Evolutionary conservation across 2,888 invertebrate genomes (phyloP), one percentile per base, ranked within the genome.

Genomic region (Drosophila pegasa): DNA sequence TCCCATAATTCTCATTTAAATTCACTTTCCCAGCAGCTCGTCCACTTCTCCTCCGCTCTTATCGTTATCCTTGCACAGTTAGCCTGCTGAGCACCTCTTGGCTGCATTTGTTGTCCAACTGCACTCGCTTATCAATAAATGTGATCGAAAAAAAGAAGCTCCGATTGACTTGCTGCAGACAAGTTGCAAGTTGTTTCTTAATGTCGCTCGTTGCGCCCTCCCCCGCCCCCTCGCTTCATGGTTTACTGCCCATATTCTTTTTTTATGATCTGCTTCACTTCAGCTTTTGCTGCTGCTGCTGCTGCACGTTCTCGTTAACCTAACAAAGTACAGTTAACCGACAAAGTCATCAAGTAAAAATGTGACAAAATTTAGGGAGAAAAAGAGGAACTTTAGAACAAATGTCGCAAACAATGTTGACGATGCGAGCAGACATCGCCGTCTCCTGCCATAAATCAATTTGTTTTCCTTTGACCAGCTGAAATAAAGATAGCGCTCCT

Each of bases 321-420:
- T 43, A 50, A 78, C 67, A 71, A 80, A 78, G 87, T 87, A 68
- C 74, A 50, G 57, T 75, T 63, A 60, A 69, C 78, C 54, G 68
- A 71, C 71, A 84, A 84, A 87, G 84, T 81, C 84, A 29, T 64
- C 40, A 59, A 54, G 64, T 47, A 84, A 84, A 84, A 84, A 65
- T 82, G 68, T 56, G 12, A 57, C 55, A 62, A 64, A 78, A 66
- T 74, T 76, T 58, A 48, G n/a, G 10, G n/a, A 25, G 4, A 25
- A 9, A 9, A 9, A 9, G 43, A 60, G 56, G 67, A 62, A 65
- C 64, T 54, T 41, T 27, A 37, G 45, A 20, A 2, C 22, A 51
- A 62, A 38, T 41, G 4, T 37, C 18, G 41, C 31, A 41, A 18
- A 69, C 70, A 68, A 58, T 68, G 62, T 55, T 37, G 8, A 8